Conservation (phyloP, 1,140 invertebrate species). For the Drosophila oshimai region DNA sequence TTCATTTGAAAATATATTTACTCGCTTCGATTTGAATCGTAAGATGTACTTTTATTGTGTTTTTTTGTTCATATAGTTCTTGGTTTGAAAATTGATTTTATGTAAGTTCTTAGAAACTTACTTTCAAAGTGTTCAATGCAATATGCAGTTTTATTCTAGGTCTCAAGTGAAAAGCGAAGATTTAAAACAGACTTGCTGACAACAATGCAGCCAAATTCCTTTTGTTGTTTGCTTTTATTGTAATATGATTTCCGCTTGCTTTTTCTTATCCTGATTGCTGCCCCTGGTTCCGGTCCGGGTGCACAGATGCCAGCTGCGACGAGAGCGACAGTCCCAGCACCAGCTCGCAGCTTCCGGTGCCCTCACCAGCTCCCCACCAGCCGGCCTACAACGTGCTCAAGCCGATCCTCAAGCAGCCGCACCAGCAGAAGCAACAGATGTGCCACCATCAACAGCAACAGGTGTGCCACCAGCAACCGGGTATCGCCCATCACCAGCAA, state of each 20-base stretch:
- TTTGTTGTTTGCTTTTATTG: background rate
- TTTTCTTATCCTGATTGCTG: slow-evolving; percentile 6
- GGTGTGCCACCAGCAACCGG: background rate
- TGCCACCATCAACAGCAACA: slow-evolving; percentile 10
- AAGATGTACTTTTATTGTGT: too few relatives aligned
- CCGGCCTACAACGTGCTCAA: slow-evolving; percentile 61
- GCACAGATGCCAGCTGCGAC: slow-evolving; percentile 68
- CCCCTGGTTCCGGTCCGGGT: slow-evolving; percentile 5
- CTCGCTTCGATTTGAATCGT: too few relatives aligned
- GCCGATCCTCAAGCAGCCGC: slow-evolving; percentile 69
- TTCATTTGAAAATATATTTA: too few relatives aligned
- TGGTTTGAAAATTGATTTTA: too few relatives aligned
- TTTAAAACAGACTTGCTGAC: too few relatives aligned
- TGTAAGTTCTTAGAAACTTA: too few relatives aligned
- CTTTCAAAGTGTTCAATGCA: too few relatives aligned
- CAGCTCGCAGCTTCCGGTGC: slow-evolving; percentile 41
- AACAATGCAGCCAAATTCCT: too few relatives aligned
- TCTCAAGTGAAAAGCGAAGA: too few relatives aligned
- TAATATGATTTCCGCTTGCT: background rate
- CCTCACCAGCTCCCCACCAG: slow-evolving; percentile 61
- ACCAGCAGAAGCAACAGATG: slow-evolving; percentile 19
- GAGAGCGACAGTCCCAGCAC: slow-evolving; percentile 62
- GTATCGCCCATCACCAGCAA: background rate
- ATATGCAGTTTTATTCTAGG: too few relatives aligned
- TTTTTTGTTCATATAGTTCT: too few relatives aligned